Evolutionary conservation across 2,113 vertebrate species (phyloP), one percentile per base, ranked within the genome.

Genomic region (Dolichotis patagonum): DNA sequence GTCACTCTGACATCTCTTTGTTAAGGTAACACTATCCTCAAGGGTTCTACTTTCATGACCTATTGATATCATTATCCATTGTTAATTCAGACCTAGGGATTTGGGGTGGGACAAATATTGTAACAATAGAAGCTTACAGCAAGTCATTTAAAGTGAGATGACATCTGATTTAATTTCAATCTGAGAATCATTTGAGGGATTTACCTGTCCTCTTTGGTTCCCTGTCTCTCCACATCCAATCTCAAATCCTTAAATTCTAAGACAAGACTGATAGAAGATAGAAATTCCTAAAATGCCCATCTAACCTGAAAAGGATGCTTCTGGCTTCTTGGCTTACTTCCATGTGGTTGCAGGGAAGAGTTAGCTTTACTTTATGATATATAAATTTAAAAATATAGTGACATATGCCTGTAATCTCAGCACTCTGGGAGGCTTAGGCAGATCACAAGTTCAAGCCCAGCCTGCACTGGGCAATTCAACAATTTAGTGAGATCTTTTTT

Each of bases 261-360:
- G 80, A 5, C 8, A 60, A 54, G 84, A n/a, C 8, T 65, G 32
- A 46, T 26, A 52, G n/a, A 88, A 78, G n/a, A 46, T 11, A n/a
- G 49, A 88, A 35, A 35, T 16, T 17, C 13, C n/a, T 73, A 41
- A 24, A n/a, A 67, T 54, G 0, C 28, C 46, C 30, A 60, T 41
- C 4, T 17, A 1, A 3, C 7, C 11, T 32, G 32, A 35, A 54
- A 30, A 14, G 19, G 1, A 6, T 32, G 46, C 2, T 3, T 49
- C 22, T 43, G 35, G 12, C 49, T 69, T 63, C 43, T 52, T 46
- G 54, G 10, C 20, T 26, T 4, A 20, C 7, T 22, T 63, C 43
- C 38, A 43, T 10, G 14, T 14, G 30, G 3, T 10, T 56, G 7
- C 12, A 49, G 35, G 71, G 63, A 60, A 58, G 19, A 77, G 32